phyloP scores from a whole-genome alignment of 2,797 vertebrate genomes.

The Anguilla obscura region DNA sequence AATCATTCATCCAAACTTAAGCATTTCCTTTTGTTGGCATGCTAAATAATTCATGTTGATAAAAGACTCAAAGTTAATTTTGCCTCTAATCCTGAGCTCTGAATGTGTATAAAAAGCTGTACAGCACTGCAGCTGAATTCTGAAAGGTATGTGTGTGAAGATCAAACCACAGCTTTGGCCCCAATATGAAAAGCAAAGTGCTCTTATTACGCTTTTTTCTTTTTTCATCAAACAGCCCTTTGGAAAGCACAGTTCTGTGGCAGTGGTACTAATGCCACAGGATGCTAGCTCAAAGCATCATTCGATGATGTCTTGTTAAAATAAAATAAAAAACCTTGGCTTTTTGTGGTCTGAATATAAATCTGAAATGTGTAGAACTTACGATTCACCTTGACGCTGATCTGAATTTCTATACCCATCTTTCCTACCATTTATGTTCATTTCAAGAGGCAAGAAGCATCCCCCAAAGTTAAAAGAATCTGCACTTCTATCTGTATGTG shows the following conservation, averaged over 20 bases:
- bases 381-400: background rate
- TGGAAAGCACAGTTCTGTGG: too few relatives aligned
- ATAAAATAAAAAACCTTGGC: background rate
- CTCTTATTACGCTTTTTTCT: background rate
- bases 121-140: too few relatives aligned
- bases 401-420: too few relatives aligned
- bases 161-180: background rate
- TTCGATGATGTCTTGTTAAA: background rate
- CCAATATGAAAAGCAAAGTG: background rate
- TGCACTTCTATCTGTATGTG: too few relatives aligned
- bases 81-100: background rate
- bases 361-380: background rate
- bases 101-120: background rate
- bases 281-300: background rate
- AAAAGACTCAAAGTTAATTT: background rate
- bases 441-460: too few relatives aligned
- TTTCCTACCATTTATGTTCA: too few relatives aligned
- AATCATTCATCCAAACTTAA: slow-evolving; percentile 23
- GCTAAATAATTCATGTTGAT: slow-evolving; percentile 16
- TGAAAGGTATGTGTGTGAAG: background rate
- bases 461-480: too few relatives aligned
- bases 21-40: background rate
- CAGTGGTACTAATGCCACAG: background rate
- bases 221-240: background rate
- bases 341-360: background rate